phyloP scores from a whole-genome alignment of 2,113 vertebrate genomes.

The Fukomys damarensis region DNA sequence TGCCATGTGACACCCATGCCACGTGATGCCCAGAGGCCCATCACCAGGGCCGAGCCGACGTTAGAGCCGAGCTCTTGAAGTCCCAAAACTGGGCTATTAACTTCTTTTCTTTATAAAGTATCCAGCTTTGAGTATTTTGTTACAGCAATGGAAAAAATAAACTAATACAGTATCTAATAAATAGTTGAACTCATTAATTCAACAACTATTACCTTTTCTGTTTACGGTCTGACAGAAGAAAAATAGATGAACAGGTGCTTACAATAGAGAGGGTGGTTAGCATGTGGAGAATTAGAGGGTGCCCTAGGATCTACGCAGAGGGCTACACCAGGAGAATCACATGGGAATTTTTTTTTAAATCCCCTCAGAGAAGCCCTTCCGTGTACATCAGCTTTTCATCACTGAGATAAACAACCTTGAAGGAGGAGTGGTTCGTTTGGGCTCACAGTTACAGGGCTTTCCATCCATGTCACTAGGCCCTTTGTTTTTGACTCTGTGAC shows the following conservation, averaged over 20 bases:
- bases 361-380: neutral
- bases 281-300: neutral
- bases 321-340: neutral
- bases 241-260: neutral
- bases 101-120: too few relatives aligned
- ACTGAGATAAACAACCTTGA: too few relatives aligned
- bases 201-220: neutral
- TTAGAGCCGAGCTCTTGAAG: neutral
- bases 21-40: too few relatives aligned
- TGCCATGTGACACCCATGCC: neutral
- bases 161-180: neutral
- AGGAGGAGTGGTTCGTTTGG: neutral
- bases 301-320: neutral
- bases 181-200: neutral
- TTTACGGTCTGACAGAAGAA: neutral
- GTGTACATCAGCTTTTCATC: neutral
- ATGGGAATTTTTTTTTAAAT: neutral
- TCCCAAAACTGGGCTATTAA: neutral
- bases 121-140: too few relatives aligned
- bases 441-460: neutral
- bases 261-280: neutral
- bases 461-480: neutral
- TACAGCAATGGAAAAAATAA: neutral
- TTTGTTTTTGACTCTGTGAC: neutral
- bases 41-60: neutral